phyloP scores from a whole-genome alignment of 2,113 vertebrate genomes.

The Scolopax mira region DNA sequence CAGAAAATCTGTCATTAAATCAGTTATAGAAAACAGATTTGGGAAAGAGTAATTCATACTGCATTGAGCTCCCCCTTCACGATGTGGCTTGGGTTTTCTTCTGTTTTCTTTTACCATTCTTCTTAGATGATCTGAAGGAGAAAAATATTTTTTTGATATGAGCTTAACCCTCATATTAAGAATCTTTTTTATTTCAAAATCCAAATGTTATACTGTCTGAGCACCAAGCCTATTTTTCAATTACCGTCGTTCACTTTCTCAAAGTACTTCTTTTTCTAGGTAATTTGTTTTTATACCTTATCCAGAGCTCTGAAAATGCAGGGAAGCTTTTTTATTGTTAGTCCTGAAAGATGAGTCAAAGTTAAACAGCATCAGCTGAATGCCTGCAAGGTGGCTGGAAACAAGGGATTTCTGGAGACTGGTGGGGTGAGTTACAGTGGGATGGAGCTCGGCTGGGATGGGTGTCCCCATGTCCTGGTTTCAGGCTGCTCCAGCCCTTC shows the following conservation, averaged over 20 bases:
- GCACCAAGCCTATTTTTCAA: slow-evolving; percentile 43
- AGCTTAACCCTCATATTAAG: neutral
- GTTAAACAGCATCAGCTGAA: neutral
- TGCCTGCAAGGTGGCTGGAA: neutral
- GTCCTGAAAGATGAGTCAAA: neutral
- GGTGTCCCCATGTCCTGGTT: neutral
- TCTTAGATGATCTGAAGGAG: neutral
- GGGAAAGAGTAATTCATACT: neutral
- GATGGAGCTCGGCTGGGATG: neutral
- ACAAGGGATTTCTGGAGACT: neutral
- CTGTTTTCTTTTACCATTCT: neutral
- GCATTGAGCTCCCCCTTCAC: neutral
- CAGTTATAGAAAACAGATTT: neutral
- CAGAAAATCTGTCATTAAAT: neutral
- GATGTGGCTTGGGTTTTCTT: neutral
- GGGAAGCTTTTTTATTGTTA: slow-evolving; percentile 5
- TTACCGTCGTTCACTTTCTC: slow-evolving; percentile 15
- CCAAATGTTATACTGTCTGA: slow-evolving; percentile 12
- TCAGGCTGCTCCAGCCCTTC: neutral
- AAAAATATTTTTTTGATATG: neutral
- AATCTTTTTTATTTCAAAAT: slow-evolving; percentile 23
- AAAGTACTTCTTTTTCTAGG: slow-evolving; percentile 12
- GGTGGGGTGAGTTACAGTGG: neutral
- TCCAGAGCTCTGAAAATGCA: neutral
- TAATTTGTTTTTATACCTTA: slow-evolving; percentile 34